Percentiles rank a stretch among this genome's conserved stretches.
Evolutionary conservation across 2,797 vertebrate genomes (phyloP).

Genomic region (Periophthalmus magnuspinnatus): DNA sequence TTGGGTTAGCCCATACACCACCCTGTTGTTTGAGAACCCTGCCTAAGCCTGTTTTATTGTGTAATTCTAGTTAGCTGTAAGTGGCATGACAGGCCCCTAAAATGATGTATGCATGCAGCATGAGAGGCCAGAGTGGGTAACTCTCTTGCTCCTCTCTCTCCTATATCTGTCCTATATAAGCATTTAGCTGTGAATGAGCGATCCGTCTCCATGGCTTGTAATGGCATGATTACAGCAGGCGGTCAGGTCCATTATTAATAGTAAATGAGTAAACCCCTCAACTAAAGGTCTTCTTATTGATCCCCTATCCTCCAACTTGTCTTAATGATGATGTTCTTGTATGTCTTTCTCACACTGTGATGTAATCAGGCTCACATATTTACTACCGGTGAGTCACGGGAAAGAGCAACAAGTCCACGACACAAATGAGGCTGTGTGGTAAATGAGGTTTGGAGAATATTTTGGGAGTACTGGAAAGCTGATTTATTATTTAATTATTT

Average conservation of each 20-base stretch:
- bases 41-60: constrained; percentile 26
- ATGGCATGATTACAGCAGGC: constrained; percentile 58
- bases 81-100: constrained; percentile 21
- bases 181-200: constrained; percentile 42
- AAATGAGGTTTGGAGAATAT: constrained; percentile 27
- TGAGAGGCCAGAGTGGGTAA: neutral
- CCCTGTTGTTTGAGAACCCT: neutral
- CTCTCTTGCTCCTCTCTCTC: neutral
- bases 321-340: constrained; percentile 62
- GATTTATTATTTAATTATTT: too few relatives aligned
- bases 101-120: constrained; percentile 4
- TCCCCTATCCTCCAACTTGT: constrained; percentile 48
- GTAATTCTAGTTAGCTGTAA: constrained; percentile 36
- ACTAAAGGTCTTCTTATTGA: constrained; percentile 73
- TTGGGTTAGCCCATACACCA: neutral
- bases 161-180: constrained; percentile 15
- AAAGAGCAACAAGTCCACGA: constrained; percentile 42
- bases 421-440: constrained; percentile 35
- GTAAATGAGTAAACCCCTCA: constrained; percentile 60
- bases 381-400: constrained; percentile 45
- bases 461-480: too few relatives aligned
- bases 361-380: constrained; percentile 59
- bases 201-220: constrained; percentile 48
- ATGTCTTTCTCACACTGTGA: constrained; percentile 45
- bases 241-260: constrained; percentile 60